phyloP scores from a whole-genome alignment of 64 coral and sea anemone genomes.

The Montipora cactus region DNA sequence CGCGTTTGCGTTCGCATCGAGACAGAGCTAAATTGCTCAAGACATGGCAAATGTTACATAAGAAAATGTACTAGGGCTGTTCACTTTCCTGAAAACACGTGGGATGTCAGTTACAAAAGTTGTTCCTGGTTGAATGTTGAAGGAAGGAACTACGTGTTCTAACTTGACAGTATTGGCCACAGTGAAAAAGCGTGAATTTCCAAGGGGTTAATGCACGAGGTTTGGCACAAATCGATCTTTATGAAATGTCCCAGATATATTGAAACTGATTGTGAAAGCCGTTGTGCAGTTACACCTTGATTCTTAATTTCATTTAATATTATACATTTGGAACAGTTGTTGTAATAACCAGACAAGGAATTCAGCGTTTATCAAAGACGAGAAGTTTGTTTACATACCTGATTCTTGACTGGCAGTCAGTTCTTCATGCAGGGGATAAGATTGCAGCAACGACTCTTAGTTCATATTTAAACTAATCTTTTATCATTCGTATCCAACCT shows the following conservation, averaged over 20 bases:
- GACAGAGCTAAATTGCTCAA: too few relatives aligned
- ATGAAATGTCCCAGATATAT: too few relatives aligned
- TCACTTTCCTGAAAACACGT: background rate
- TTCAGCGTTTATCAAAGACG: background rate
- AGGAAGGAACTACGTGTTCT: background rate
- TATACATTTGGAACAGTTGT: background rate
- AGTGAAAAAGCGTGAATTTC: too few relatives aligned
- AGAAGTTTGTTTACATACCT: background rate
- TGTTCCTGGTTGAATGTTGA: background rate
- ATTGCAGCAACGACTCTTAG: background rate
- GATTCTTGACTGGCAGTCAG: background rate
- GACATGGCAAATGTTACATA: too few relatives aligned
- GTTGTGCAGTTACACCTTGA: too few relatives aligned
- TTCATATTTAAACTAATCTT: background rate
- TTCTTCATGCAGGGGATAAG: background rate
- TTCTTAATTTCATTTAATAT: background rate
- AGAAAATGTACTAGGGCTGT: too few relatives aligned
- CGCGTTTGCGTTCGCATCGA: too few relatives aligned
- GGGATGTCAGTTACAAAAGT: background rate
- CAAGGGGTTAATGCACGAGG: too few relatives aligned
- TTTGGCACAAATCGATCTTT: too few relatives aligned
- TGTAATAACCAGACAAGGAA: background rate
- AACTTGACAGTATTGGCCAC: background rate
- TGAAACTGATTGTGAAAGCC: too few relatives aligned
- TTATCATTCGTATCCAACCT: background rate